phyloP scores from a whole-genome alignment of 2,113 vertebrate genomes.

The Tauraco erythrolophus region DNA sequence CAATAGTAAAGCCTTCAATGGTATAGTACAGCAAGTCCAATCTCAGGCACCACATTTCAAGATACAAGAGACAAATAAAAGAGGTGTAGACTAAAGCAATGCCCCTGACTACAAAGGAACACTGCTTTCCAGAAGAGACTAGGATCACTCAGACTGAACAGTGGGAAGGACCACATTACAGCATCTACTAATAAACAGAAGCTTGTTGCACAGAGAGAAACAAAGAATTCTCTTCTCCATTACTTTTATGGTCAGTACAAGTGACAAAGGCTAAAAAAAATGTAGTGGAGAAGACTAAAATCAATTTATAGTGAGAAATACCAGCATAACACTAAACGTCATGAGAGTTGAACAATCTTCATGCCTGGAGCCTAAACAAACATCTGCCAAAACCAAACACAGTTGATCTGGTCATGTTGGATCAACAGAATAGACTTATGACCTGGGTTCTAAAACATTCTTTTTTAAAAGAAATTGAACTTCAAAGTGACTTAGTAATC shows the following conservation, averaged over 20 bases:
- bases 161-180: neutral
- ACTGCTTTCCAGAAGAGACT: neutral
- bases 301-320: neutral
- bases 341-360: neutral
- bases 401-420: neutral
- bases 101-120: neutral
- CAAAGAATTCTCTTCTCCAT: neutral
- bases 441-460: neutral
- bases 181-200: neutral
- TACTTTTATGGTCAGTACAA: neutral
- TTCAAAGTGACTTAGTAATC: neutral
- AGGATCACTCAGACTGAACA: neutral
- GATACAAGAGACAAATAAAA: rapidly evolving
- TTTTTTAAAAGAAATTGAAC: neutral
- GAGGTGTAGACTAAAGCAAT: neutral
- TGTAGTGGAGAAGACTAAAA: neutral
- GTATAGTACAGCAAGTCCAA: neutral
- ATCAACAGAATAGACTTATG: neutral
- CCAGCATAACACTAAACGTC: neutral
- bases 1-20: neutral
- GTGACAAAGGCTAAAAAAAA: neutral
- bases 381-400: neutral
- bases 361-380: neutral
- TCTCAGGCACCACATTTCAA: neutral
- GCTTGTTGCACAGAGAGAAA: neutral